Percentiles rank a stretch among this genome's conserved stretches.
phyloP scores from a whole-genome alignment of 2,113 vertebrate genomes.

The Daphoenositta chrysoptera region DNA sequence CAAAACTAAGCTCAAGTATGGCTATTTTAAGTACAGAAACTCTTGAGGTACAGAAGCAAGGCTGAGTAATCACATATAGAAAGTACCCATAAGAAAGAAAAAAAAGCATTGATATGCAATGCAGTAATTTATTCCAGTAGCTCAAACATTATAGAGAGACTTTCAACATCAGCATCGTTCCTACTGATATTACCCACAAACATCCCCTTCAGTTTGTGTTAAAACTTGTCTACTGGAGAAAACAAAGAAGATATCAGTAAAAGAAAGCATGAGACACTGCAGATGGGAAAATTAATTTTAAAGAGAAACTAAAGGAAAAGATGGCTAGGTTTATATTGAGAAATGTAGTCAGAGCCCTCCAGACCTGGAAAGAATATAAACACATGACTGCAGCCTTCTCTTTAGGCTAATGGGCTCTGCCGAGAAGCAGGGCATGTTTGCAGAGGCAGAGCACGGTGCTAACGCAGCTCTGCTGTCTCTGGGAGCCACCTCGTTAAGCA shows the following conservation, averaged over 20 bases:
- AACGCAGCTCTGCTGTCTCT: neutral
- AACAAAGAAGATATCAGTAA: neutral
- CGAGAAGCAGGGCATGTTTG: neutral
- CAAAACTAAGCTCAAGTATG: neutral
- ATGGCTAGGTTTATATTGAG: neutral
- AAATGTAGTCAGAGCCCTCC: neutral
- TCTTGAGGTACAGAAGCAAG: neutral
- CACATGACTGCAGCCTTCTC: neutral
- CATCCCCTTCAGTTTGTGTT: neutral
- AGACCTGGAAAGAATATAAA: neutral
- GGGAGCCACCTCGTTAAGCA: neutral
- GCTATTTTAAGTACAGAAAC: neutral
- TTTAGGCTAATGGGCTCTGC: neutral
- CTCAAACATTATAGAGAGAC: neutral
- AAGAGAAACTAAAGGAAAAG: neutral
- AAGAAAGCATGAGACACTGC: neutral
- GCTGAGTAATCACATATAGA: neutral
- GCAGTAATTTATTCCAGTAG: neutral
- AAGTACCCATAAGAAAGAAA: neutral
- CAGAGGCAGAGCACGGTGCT: neutral
- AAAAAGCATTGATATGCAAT: neutral
- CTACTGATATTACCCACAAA: neutral
- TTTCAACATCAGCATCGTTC: neutral
- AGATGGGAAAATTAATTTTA: neutral
- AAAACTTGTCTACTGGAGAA: neutral